Evolutionary conservation across 2,888 invertebrate genomes (phyloP), one percentile per base, ranked within the genome.

Genomic region (Byasa hedistus): DNA sequence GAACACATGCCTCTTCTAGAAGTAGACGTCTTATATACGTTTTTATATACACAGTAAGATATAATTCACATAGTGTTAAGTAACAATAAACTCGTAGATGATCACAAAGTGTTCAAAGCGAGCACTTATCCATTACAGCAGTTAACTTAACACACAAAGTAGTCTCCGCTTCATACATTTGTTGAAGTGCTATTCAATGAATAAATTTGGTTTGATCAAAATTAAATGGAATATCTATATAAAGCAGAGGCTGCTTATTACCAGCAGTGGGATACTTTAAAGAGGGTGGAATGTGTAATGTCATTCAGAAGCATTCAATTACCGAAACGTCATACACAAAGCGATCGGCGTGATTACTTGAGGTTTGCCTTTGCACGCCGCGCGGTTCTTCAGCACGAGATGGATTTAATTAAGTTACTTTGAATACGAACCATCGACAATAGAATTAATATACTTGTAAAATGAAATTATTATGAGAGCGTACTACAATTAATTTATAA

Each of bases 301-400:
- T 61, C 61, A 66, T 61, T 66, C 61, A 54, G 61, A 61, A 61
- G 61, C 66, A 54, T 66, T 66, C 66, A 66, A 66, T 66, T 66
- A 66, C 57, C 61, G 57, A 66, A 61, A 61, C 57, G 66, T 66
- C 66, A 61, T 52, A 61, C 61, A 61, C 66, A 66, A 66, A 66
- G 66, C 66, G 15, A 65, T 61, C 57, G 51, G 51, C 61, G 57
- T 61, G 57, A 66, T 66, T 61, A 61, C 61, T 61, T 61, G 65
- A 65, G 61, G 57, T 65, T 59, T 55, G 59, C 55, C 39, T 55
- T 39, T 58, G 54, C 61, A 32, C 36, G 63, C 57, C 21, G 63
- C 22, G 32, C 12, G 61, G 36, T 51, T 51, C 51, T 24, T 64
- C 36, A 39, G 51, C 19, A 39, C 57, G 39, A 15, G 52, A 52